Percentiles rank a stretch among this genome's conserved stretches.
phyloP scores from a whole-genome alignment of 92 coral and sea anemone genomes.

The Actinernus sp. region DNA sequence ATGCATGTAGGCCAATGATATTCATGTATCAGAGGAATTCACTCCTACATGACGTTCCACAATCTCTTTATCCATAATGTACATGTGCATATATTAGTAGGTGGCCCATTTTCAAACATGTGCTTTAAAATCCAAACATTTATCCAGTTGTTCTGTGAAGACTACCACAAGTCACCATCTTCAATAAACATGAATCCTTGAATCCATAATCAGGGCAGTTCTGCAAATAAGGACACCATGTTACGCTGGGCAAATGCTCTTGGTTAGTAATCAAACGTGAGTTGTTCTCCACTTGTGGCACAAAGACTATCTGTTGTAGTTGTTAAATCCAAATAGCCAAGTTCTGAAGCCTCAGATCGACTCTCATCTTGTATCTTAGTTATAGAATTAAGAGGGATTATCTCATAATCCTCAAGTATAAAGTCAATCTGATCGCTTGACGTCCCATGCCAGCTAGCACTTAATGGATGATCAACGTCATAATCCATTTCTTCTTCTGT shows the following conservation, averaged over 20 bases:
- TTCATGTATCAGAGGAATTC: no score
- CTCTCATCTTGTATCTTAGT: slow-evolving; percentile 37
- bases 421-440: slow-evolving; percentile 74
- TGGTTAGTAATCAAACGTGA: slow-evolving; percentile 34
- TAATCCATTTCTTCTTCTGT: slow-evolving; percentile 34
- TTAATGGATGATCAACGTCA: slow-evolving; percentile 63
- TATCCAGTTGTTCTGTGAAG: no score
- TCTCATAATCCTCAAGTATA: slow-evolving; percentile 85
- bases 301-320: slow-evolving; percentile 16
- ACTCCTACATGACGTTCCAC: no score
- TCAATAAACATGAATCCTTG: not conserved
- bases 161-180: no score
- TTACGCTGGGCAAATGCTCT: no score
- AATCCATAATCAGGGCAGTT: no score
- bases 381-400: slow-evolving; percentile 72
- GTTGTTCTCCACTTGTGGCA: slow-evolving; percentile 20
- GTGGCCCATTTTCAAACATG: no score
- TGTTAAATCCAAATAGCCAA: slow-evolving; percentile 40
- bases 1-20: no score
- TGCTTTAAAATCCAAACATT: no score
- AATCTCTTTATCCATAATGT: no score
- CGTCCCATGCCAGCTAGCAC: slow-evolving; percentile 92
- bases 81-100: no score
- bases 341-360: slow-evolving; percentile 18
- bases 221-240: no score